A percentile compares a stretch with the other conserved stretches of the same genome.
These are phyloP conservation scores for Papilio machaon DNA, from an alignment of 1,140 invertebrate genomes.

Conservation along the genomic window DNA sequence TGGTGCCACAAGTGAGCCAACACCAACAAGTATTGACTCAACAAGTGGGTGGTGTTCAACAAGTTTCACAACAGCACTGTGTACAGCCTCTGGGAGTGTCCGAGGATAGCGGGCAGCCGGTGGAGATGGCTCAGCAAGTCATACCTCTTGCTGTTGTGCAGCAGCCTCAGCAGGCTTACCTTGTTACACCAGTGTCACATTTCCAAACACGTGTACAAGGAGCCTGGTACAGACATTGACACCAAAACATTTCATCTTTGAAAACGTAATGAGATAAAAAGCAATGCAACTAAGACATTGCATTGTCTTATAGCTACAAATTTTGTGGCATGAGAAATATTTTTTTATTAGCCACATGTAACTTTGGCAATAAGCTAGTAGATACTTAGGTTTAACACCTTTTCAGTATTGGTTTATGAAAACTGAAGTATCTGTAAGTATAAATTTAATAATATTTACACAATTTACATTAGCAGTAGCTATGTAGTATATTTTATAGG, in stretches of 20 bases:
- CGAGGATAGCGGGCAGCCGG: constrained; percentile 76
- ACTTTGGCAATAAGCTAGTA: constrained; percentile 77
- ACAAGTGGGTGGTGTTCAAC: constrained; percentile 68
- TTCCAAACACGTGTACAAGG: constrained; percentile 81
- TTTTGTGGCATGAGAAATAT: constrained; percentile 13
- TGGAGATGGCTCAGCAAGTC: constrained; percentile 84
- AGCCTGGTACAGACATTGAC: constrained; percentile 81
- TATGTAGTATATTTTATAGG: constrained; percentile 69
- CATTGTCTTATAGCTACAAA: constrained; percentile 5
- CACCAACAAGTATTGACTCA: constrained; percentile 78
- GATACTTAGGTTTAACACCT: constrained; percentile 72
- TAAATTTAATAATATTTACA: constrained; percentile 75
- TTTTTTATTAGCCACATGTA: constrained; percentile 49
- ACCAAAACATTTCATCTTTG: constrained; percentile 42
- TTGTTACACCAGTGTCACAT: constrained; percentile 84
- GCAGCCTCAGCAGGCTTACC: constrained; percentile 83
- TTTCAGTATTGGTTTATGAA: constrained; percentile 75
- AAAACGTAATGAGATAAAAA: not conserved
- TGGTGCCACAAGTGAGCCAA: constrained; percentile 78
- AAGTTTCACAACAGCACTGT: constrained; percentile 76
- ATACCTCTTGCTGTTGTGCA: constrained; percentile 84
- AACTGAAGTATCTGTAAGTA: constrained; percentile 72
- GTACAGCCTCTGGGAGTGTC: constrained; percentile 78
- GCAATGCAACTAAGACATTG: constrained; percentile 7
- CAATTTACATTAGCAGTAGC: constrained; percentile 72